Evolutionary conservation across 2,113 vertebrate genomes (phyloP).

Genomic region (Actinemys pallida): DNA sequence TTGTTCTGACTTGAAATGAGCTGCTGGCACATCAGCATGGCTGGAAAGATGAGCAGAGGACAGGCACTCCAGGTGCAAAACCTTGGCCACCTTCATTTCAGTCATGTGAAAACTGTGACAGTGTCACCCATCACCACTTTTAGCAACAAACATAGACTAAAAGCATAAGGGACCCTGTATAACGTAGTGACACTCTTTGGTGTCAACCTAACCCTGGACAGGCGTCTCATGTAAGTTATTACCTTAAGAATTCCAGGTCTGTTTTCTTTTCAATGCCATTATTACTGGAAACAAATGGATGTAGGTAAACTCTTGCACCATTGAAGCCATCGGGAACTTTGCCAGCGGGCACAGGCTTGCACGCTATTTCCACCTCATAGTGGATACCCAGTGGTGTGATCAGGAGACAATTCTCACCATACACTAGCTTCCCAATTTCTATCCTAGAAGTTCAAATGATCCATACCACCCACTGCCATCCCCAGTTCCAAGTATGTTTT

Average conservation of each 20-base stretch:
- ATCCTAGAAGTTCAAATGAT: background rate
- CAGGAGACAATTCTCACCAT: background rate
- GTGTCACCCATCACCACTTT: background rate
- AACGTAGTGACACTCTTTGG: background rate
- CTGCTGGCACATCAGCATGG: too few species aligned
- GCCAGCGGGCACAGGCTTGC: background rate
- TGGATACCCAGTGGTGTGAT: conserved; percentile 7
- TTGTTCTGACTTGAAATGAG: background rate
- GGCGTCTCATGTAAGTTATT: background rate
- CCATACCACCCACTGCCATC: conserved; percentile 15
- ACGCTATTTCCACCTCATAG: background rate
- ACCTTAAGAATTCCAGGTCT: background rate
- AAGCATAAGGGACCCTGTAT: background rate
- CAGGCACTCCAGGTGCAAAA: too few species aligned
- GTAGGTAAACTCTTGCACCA: conserved; percentile 33
- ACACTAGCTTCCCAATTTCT: conserved; percentile 35
- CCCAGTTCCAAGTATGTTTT: background rate
- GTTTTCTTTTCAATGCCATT: background rate
- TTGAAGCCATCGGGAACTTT: background rate
- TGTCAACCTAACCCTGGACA: background rate
- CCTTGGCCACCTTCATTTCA: background rate
- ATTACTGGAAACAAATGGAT: background rate
- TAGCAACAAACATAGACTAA: background rate
- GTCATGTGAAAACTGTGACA: background rate
- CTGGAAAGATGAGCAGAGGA: too few species aligned